Evolutionary conservation across 1,140 invertebrate genomes (phyloP), one percentile per base, ranked within the genome.

Genomic region (Heliconius hewitsoni): DNA sequence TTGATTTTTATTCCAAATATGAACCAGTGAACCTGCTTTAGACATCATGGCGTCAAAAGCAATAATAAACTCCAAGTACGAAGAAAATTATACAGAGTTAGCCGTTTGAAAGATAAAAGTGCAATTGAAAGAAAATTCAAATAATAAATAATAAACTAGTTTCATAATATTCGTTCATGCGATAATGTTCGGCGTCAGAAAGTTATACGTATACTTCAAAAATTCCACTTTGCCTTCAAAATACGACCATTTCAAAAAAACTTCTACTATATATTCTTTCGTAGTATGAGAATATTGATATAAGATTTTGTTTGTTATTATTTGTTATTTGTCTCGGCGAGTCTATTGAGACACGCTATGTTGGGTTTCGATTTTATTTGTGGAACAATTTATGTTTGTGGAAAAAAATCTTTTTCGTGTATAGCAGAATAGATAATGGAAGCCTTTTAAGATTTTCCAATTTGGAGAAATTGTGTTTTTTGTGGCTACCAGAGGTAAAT

Each of bases 101-200:
- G 50, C 55, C 55, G n/a, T 57, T 57, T n/a, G 6, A 57, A 57
- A 57, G 55, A 57, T 57, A 57, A 57, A 73, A 50, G 27, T 52
- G 72, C 72, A 30, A 50, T 42, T 27, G 37, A 27, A 19, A 18
- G 19, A 39, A 70, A 76, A 42, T 8, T 70, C n/a, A 8, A 27
- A 23, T 11, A 66, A 76, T 76, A 76, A 70, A 76, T 70, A 76
- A 76, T 34, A 66, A 76, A 60, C 74, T 19, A 75, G 74, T 46
- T 76, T 23, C 74, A 42, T 66, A 76, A 76, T 39, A 66, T 42
- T 76, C 55, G 13, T 76, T 76, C 74, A 70, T 34, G 74, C 74
- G 52, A 76, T 76, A 57, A 76, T 76, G 55, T 76, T 76, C 11
- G 57, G 57, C 37, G 74, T 76, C 74, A 76, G 74, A 76, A 76